Evolutionary conservation across 64 coral and sea anemone species (phyloP).

Genomic region (Orbicella faveolata): DNA sequence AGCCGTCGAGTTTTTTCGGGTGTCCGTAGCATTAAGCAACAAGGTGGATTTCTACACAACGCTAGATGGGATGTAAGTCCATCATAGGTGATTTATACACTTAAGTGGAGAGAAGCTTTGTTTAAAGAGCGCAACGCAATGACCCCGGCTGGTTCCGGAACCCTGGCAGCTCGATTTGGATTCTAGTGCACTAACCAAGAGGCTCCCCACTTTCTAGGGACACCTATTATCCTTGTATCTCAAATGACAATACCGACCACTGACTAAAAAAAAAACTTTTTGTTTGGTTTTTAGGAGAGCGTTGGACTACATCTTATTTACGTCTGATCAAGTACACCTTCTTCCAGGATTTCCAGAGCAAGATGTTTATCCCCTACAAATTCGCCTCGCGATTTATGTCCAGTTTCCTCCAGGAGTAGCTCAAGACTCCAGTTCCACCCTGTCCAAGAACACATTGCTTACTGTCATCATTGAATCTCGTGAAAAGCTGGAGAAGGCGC

Average conservation of each 20-base stretch:
- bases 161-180: no score
- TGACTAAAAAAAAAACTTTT: background rate
- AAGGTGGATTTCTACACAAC: no score
- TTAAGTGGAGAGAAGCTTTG: no score
- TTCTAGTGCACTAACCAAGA: no score
- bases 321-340: conserved; percentile 40
- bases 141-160: no score
- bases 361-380: background rate
- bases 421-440: background rate
- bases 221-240: background rate
- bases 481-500: background rate
- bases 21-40: no score
- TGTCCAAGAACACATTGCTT: background rate
- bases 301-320: conserved; percentile 6
- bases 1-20: no score
- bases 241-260: no score
- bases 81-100: no score
- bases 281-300: conserved; percentile 24
- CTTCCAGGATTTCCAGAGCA: conserved; percentile 22
- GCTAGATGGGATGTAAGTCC: no score
- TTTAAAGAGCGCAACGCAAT: no score
- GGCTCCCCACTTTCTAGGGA: background rate
- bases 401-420: conserved; percentile 11
- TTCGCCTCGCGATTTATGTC: conserved; percentile 25
- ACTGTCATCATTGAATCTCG: background rate